phyloP scores from a whole-genome alignment of 2,797 vertebrate genomes.

The Fundulus diaphanus region DNA sequence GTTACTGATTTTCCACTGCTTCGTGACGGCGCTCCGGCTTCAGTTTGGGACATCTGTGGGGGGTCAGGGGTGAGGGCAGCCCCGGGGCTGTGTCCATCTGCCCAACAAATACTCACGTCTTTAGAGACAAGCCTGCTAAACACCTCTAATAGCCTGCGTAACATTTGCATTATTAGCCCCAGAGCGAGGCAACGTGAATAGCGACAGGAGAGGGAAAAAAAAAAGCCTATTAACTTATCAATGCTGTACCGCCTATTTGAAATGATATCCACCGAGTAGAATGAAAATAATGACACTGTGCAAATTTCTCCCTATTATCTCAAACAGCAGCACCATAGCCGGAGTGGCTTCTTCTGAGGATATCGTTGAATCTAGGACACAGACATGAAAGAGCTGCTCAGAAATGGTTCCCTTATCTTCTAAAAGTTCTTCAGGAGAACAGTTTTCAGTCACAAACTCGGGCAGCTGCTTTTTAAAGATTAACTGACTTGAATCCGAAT shows the following conservation, averaged over 20 bases:
- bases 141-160: slow-evolving; percentile 65
- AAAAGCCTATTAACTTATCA: slow-evolving; percentile 52
- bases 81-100: slow-evolving; percentile 91
- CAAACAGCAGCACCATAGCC: slow-evolving; percentile 43
- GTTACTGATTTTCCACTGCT: slow-evolving; percentile 86
- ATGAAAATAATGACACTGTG: slow-evolving; percentile 67
- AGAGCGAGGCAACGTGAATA: slow-evolving; percentile 40
- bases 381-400: slow-evolving; percentile 66
- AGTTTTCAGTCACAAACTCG: slow-evolving; percentile 59
- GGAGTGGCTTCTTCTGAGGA: slow-evolving; percentile 48
- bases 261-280: slow-evolving; percentile 42
- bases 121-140: slow-evolving; percentile 62
- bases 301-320: slow-evolving; percentile 55
- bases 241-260: slow-evolving; percentile 40
- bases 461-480: slow-evolving; percentile 16
- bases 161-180: slow-evolving; percentile 55
- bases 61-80: slow-evolving; percentile 84
- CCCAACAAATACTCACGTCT: slow-evolving; percentile 74
- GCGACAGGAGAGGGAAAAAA: slow-evolving; percentile 9
- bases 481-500: slow-evolving; percentile 14
- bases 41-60: slow-evolving; percentile 88
- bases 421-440: slow-evolving; percentile 64
- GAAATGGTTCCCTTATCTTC: slow-evolving; percentile 72
- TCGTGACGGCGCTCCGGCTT: slow-evolving; percentile 70
- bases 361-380: slow-evolving; percentile 74